These are phyloP conservation scores for Triplophysa bombifrons DNA, from an alignment of 2,797 vertebrate genomes.

Conservation along the genomic window DNA sequence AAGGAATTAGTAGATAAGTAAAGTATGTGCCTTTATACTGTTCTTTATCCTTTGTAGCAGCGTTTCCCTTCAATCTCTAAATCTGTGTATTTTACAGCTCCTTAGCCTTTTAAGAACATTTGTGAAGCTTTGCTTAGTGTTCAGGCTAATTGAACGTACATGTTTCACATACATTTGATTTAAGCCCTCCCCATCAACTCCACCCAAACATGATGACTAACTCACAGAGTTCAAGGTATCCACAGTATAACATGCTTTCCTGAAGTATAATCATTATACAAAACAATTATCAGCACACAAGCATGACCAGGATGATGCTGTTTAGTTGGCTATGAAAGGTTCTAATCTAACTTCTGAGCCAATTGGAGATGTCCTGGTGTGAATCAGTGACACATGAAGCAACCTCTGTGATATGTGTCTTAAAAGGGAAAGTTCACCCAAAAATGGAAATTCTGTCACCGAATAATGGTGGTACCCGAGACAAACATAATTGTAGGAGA, in stretches of 20 bases:
- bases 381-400: constrained; percentile 5
- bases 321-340: constrained; percentile 17
- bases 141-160: constrained; percentile 19
- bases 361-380: constrained; percentile 16
- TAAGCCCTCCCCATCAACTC: background rate
- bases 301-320: background rate
- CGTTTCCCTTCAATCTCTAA: constrained; percentile 9
- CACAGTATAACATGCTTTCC: background rate
- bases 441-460: too few relatives aligned
- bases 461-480: too few relatives aligned
- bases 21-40: background rate
- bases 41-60: background rate
- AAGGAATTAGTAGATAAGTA: background rate
- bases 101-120: constrained; percentile 21
- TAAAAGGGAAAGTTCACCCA: background rate
- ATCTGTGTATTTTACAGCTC: constrained; percentile 26
- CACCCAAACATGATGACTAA: constrained; percentile 1
- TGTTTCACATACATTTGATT: constrained; percentile 19
- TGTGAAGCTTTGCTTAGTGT: constrained; percentile 23
- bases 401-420: constrained; percentile 13
- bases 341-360: constrained; percentile 27
- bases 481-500: background rate
- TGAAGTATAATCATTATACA: background rate
- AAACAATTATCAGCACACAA: background rate
- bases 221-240: background rate